Evolutionary conservation across 2,113 vertebrate species (phyloP).

Genomic region (Hypomesus transpacificus): DNA sequence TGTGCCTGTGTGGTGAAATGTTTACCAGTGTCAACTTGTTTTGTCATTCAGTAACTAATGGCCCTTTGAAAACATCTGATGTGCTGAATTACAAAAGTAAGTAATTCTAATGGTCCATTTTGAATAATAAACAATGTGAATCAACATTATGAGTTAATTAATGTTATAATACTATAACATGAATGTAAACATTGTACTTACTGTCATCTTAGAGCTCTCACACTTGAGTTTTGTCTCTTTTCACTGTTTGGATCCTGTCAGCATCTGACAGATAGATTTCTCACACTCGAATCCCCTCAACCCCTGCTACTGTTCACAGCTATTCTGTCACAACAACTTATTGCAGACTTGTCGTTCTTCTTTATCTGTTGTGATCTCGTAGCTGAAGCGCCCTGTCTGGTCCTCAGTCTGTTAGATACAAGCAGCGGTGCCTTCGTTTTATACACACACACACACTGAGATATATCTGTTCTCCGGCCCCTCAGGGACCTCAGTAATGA

Average conservation of each 20-base stretch:
- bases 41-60: too few relatives aligned
- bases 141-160: too few relatives aligned
- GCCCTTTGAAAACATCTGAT: too few relatives aligned
- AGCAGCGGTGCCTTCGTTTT: constrained; percentile 48
- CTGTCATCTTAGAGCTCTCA: constrained; percentile 53
- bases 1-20: too few relatives aligned
- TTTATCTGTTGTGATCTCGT: background rate
- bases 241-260: constrained; percentile 39
- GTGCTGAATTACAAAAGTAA: too few relatives aligned
- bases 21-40: too few relatives aligned
- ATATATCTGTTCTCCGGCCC: constrained; percentile 32
- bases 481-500: constrained; percentile 50
- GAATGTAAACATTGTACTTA: constrained; percentile 26
- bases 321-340: background rate
- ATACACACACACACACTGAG: constrained; percentile 32
- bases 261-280: constrained; percentile 41
- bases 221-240: constrained; percentile 36
- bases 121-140: too few relatives aligned
- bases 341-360: constrained; percentile 14
- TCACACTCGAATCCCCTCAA: background rate
- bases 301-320: constrained; percentile 1
- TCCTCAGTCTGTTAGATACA: constrained; percentile 34
- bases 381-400: constrained; percentile 13
- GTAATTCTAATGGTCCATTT: too few relatives aligned
- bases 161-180: background rate